Evolutionary conservation across 2,888 invertebrate species (phyloP).

Genomic region (Caradrina clavipalpis): DNA sequence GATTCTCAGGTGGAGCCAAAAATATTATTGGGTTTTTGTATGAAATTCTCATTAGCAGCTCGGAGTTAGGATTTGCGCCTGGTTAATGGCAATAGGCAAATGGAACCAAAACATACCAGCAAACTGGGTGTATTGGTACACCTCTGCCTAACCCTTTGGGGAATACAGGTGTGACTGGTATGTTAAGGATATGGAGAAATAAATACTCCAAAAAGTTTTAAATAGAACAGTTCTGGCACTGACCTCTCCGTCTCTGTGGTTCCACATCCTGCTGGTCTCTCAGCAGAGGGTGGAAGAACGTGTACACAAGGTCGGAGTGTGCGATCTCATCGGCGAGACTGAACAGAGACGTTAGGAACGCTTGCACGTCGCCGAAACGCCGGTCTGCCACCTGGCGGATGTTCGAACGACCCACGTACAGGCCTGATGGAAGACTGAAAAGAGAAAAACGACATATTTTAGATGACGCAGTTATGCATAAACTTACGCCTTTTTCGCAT

Average conservation of each 20-base stretch:
- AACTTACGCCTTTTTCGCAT: too few relatives aligned
- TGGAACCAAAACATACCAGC: too few relatives aligned
- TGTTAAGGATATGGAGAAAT: too few relatives aligned
- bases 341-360: slow-evolving; percentile 96
- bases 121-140: too few relatives aligned
- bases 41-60: too few relatives aligned
- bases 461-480: neutral
- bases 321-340: slow-evolving; percentile 97
- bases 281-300: slow-evolving; percentile 99
- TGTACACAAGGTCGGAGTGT: slow-evolving; percentile 98
- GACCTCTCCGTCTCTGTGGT: slow-evolving; percentile 95
- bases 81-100: too few relatives aligned
- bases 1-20: too few relatives aligned
- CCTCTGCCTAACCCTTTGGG: too few relatives aligned
- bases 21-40: too few relatives aligned
- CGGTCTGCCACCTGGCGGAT: slow-evolving; percentile 98
- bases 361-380: slow-evolving; percentile 96
- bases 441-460: neutral
- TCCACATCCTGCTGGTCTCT: slow-evolving; percentile 98
- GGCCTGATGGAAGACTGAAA: slow-evolving; percentile 90
- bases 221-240: slow-evolving; percentile 34
- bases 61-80: too few relatives aligned
- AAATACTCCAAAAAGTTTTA: neutral
- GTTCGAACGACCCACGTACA: slow-evolving; percentile 97
- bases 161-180: too few relatives aligned